Conservation (phyloP, 2,113 vertebrate genomes). For the Tragelaphus scriptus region DNA sequence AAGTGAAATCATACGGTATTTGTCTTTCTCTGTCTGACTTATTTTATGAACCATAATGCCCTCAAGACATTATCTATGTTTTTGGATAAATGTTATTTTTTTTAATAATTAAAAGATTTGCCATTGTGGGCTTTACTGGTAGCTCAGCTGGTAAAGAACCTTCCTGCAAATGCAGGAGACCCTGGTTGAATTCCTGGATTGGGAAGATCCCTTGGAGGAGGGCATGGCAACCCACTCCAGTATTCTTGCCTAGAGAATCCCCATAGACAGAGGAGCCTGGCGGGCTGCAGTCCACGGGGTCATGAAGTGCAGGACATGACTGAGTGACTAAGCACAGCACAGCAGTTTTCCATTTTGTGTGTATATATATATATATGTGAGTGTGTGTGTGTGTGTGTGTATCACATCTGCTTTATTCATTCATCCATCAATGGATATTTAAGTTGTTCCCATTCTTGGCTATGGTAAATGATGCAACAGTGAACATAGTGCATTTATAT, state of each 20-base stretch:
- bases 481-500: background rate
- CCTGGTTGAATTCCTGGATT: background rate
- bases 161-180: background rate
- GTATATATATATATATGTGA: background rate
- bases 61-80: background rate
- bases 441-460: background rate
- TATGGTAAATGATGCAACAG: background rate
- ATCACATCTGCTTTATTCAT: background rate
- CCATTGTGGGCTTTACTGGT: background rate
- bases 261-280: background rate
- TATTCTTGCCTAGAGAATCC: background rate
- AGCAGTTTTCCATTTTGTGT: background rate
- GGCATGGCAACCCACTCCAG: background rate
- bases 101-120: background rate
- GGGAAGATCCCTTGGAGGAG: background rate
- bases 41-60: background rate
- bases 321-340: background rate
- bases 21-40: background rate
- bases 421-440: background rate
- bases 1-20: background rate
- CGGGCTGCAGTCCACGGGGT: accelerated
- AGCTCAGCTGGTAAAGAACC: background rate
- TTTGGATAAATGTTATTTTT: background rate
- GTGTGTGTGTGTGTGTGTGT: background rate
- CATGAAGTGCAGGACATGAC: accelerated